Conservation (phyloP, 2,888 invertebrate genomes). For the Bombylius discolor region DNA sequence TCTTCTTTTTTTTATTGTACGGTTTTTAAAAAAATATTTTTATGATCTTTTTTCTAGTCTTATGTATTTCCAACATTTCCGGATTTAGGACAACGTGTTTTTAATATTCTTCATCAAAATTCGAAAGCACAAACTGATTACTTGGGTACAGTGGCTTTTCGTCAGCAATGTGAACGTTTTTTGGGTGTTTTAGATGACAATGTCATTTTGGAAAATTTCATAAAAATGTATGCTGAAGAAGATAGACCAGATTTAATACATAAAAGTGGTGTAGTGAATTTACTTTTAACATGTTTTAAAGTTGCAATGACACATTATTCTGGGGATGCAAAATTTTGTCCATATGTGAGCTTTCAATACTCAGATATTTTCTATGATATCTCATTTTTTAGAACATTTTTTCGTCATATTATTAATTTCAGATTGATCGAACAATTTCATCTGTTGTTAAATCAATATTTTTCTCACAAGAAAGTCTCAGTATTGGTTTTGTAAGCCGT, state of each 20-base stretch:
- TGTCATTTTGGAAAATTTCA: conserved; percentile 52
- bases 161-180: conserved; percentile 57
- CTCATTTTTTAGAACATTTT: too few species aligned
- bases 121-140: conserved; percentile 48
- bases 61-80: conserved; percentile 69
- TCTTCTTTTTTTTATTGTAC: neutral
- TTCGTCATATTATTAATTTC: neutral
- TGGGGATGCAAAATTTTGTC: conserved; percentile 48
- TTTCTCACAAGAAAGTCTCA: conserved; percentile 61
- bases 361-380: neutral
- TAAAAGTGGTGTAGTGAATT: conserved; percentile 48
- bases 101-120: conserved; percentile 46
- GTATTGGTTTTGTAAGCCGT: conserved; percentile 62
- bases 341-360: conserved; percentile 33
- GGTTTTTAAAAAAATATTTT: neutral
- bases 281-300: conserved; percentile 62
- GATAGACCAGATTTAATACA: conserved; percentile 46
- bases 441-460: conserved; percentile 69
- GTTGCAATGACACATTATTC: conserved; percentile 69
- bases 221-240: conserved; percentile 47
- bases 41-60: conserved; percentile 38
- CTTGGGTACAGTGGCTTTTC: conserved; percentile 51
- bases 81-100: conserved; percentile 56
- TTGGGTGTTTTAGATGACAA: conserved; percentile 45
- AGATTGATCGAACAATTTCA: conserved; percentile 54